Evolutionary conservation across 2,888 invertebrate genomes (phyloP), one percentile per base, ranked within the genome.

Genomic region (Spisula solida): DNA sequence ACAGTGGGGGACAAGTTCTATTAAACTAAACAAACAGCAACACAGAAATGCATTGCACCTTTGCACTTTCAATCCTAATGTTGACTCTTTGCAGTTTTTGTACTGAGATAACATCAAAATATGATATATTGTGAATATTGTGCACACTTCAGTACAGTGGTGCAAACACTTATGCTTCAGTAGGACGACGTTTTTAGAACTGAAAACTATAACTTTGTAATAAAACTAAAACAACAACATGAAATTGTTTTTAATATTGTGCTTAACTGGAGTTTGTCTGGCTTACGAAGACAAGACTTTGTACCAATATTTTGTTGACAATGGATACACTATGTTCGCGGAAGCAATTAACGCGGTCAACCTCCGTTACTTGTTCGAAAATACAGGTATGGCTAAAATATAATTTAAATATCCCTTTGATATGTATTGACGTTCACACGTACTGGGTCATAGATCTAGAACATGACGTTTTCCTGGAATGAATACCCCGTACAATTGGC

Each of bases 271-370:
- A 41, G 8, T 89, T 8, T 29, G 66, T 29, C 55, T 70, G 10
- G 92, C 81, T 12, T 92, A 60, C 41, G 90, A 91, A 81, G 90
- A 92, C 78, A 91, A 90, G 66, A 90, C 92, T 2, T 20, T 92
- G 0, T 82, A 80, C 10, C 84, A 92, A 84, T 92, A 88, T 79
- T 41, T 91, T 1, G 16, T 10, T 4, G 90, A 86, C 55, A 82
- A 88, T 29, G 66, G 81, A 20, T 90, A 82, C 10, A 55, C 83
- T 4, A 80, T 82, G 4, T 47, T 91, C 5, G 34, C 20, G 2
- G 41, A 81, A 2, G 70, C 89, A 41, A 48, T 91, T 20, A 34
- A 82, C 25, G 41, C 56, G 18, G 55, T 60, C 20, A 89, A 89
- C 89, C 87, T 29, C 51, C 51, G 34, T 18, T 1, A 6, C 16